Base-by-base conservation (phyloP, 2,113 vertebrate species). In the Dunckerocampus dactyliophorus region DNA sequence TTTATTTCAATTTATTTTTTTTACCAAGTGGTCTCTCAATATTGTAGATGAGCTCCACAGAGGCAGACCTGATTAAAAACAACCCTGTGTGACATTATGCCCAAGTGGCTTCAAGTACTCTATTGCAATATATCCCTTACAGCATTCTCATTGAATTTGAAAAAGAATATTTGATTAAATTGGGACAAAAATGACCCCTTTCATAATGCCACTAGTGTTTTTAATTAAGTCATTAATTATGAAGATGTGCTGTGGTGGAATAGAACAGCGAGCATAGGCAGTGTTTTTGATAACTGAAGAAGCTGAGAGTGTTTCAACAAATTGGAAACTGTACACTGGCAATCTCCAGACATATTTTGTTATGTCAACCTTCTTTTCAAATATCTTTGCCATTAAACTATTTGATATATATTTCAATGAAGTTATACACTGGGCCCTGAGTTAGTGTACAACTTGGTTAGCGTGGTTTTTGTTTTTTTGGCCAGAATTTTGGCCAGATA, bases 141-240 rank as follows among this genome's bases (percentile, higher is more conserved):
- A 20, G 34, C 8, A 8, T 43, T 28, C 21, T 34, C 46, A 14
- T 47, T 31, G 22, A 24, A n/a, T 34, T 47, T 56, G 28, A 14
- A 13, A 56, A 39, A 31, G 71, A 64, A 49, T 65, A 19, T 76
- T 67, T 74, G 72, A 83, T 86, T 89, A 78, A 86, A 87, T 67
- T 81, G 82, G 79, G 75, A 85, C 76, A 83, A 72, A 83, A 72
- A 73, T 85, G 76, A 84, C 72, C 79, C 72, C 39, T 74, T 84
- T 71, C 58, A 77, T 63, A 82, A 54, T 83, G 74, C 67, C 85
- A 76, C 62, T 68, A 82, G 71, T 77, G 70, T 67, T 86, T 87
- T 87, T 88, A 85, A 89, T 89, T 83, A 87, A 88, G 78, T 77
- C 77, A 85, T 88, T 88, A 87, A 89, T 89, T 85, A 86, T 82